Conservation (phyloP, 2,113 vertebrate species). For the Actinemys pallida region DNA sequence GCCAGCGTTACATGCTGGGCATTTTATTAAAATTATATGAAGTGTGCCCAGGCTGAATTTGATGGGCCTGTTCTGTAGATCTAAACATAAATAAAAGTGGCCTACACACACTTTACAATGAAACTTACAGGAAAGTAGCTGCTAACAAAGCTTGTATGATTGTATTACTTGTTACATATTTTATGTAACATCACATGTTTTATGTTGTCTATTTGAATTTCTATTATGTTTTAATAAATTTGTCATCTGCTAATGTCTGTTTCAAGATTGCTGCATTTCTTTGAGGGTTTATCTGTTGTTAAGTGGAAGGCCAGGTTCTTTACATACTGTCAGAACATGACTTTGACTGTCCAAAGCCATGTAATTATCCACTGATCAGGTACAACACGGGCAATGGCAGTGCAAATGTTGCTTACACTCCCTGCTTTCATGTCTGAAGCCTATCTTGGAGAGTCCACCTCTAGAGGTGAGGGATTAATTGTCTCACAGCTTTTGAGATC, state of each 20-base stretch:
- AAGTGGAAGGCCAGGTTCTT: not conserved
- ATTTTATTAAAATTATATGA: not conserved
- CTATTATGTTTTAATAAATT: not conserved
- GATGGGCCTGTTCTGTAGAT: not conserved
- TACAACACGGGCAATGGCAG: fast-evolving
- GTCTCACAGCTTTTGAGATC: not conserved
- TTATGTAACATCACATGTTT: not conserved
- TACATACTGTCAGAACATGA: not conserved
- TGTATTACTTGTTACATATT: fast-evolving
- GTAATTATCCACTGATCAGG: not conserved
- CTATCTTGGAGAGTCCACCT: not conserved
- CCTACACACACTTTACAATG: fast-evolving
- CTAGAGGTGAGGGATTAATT: not conserved
- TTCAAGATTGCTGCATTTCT: not conserved
- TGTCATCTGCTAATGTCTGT: not conserved
- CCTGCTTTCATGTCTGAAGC: not conserved
- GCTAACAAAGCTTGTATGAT: fast-evolving
- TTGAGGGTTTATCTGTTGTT: not conserved
- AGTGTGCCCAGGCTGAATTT: not conserved
- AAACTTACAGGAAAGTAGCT: not conserved
- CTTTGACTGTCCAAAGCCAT: not conserved
- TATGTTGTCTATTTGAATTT: not conserved
- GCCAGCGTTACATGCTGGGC: not conserved
- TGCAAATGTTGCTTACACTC: not conserved
- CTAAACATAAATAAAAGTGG: not conserved